phyloP scores from a whole-genome alignment of 1,140 invertebrate genomes.

The Drosophila sulfurigaster region DNA sequence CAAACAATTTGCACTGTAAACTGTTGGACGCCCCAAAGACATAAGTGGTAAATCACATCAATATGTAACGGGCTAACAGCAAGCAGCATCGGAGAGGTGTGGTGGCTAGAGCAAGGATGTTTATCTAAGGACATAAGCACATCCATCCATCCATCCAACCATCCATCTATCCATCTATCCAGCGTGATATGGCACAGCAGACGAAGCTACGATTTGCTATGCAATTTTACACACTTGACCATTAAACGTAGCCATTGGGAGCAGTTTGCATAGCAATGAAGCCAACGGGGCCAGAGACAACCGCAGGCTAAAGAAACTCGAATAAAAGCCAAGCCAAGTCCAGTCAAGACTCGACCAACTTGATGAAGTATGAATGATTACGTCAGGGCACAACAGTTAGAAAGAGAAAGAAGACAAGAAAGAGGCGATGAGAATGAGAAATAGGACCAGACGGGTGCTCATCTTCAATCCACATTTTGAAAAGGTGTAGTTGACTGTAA shows the following conservation, averaged over 20 bases:
- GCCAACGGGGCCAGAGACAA: conserved; percentile 43
- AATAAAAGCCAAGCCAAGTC: conserved; percentile 57
- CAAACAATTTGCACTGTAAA: conserved; percentile 79
- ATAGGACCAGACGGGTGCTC: conserved; percentile 29
- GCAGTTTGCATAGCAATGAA: conserved; percentile 83
- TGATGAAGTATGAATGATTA: conserved; percentile 83
- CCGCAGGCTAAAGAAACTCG: conserved; percentile 34
- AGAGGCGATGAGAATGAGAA: conserved; percentile 16
- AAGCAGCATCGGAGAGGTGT: conserved; percentile 36
- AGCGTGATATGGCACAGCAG: conserved; percentile 24
- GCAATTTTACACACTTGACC: conserved; percentile 84
- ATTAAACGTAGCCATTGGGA: conserved; percentile 83
- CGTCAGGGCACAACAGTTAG: conserved; percentile 47
- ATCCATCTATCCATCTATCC: conserved; percentile 39
- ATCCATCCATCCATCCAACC: conserved; percentile 40
- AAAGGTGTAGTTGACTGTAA: conserved; percentile 82
- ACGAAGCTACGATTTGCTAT: conserved; percentile 72
- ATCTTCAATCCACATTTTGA: conserved; percentile 60
- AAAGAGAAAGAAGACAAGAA: conserved; percentile 5
- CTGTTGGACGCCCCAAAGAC: conserved; percentile 68
- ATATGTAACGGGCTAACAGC: conserved; percentile 69
- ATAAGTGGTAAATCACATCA: conserved; percentile 84
- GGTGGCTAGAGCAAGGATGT: conserved; percentile 72
- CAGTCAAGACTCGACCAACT: conserved; percentile 67
- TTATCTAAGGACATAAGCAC: conserved; percentile 65